Evolutionary conservation across 2,888 invertebrate genomes (phyloP).

Genomic region (Acrobasis consociella): DNA sequence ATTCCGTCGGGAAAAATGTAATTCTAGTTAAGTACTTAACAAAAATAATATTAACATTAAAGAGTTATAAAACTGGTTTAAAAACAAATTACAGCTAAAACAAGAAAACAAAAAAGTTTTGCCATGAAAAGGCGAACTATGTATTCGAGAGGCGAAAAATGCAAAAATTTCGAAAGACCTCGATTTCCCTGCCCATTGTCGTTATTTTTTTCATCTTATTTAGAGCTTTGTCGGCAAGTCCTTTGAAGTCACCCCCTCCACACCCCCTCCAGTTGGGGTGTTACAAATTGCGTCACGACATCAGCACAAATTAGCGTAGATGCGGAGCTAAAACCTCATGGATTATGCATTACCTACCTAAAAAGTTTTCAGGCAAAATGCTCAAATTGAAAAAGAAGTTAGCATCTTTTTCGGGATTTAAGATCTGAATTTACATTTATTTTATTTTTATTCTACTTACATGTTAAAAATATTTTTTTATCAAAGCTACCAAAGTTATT

Average conservation of each 20-base stretch:
- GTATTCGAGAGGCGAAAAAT: constrained; percentile 62
- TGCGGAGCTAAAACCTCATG: background rate
- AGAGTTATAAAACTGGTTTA: too few species aligned
- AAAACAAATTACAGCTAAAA: background rate
- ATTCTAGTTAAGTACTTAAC: too few species aligned
- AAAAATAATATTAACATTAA: background rate
- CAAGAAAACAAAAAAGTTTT: constrained; percentile 39
- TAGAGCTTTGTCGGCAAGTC: constrained; percentile 80
- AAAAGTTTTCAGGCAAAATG: background rate
- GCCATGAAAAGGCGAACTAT: constrained; percentile 43
- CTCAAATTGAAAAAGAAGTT: too few species aligned
- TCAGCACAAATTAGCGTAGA: constrained; percentile 27
- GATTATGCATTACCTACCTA: background rate
- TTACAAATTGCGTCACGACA: constrained; percentile 76
- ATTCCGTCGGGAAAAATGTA: too few species aligned
- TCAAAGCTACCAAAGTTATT: too few species aligned
- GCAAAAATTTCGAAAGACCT: constrained; percentile 65
- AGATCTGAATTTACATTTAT: too few species aligned
- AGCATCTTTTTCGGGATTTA: too few species aligned
- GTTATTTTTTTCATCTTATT: constrained; percentile 81
- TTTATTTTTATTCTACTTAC: too few species aligned
- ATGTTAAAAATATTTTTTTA: too few species aligned
- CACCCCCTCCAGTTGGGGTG: constrained; percentile 51
- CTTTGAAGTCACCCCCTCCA: constrained; percentile 72
- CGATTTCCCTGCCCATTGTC: constrained; percentile 79